Conservation (phyloP, 1,140 invertebrate species). For the Procambarus virginalis region DNA sequence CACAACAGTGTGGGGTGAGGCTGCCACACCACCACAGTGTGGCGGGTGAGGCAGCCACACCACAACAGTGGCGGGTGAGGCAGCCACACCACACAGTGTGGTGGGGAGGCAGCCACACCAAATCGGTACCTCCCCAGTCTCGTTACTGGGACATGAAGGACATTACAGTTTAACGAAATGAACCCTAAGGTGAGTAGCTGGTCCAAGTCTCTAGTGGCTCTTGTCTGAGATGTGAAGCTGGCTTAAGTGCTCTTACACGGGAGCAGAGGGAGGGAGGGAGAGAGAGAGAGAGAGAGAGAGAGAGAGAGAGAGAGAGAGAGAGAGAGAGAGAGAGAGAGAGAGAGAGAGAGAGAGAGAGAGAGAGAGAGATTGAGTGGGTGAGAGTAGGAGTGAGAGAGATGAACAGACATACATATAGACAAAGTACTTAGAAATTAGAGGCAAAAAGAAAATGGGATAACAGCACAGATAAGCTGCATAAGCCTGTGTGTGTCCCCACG, state of each 20-base stretch:
- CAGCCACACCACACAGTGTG: neutral
- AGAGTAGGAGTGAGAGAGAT: neutral
- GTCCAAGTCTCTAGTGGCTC: neutral
- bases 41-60: too few relatives aligned
- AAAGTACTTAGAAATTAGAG: too few relatives aligned
- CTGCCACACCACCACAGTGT: too few relatives aligned
- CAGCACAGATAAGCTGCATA: too few relatives aligned
- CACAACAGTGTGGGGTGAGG: too few relatives aligned
- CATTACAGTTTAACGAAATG: neutral
- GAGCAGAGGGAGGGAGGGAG: neutral
- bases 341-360: conserved; percentile 8
- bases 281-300: conserved; percentile 8
- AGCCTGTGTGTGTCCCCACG: too few relatives aligned
- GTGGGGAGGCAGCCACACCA: neutral
- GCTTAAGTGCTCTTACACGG: neutral
- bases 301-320: neutral
- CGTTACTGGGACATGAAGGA: neutral
- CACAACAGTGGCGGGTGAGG: too few relatives aligned
- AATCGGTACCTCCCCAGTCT: neutral
- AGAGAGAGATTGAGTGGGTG: neutral
- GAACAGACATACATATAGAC: neutral
- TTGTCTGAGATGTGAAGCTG: neutral
- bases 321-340: conserved; percentile 8
- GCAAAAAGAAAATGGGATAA: too few relatives aligned
- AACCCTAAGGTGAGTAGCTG: neutral